Conservation (phyloP, 2,797 vertebrate species). For the Cheracebus regulus region DNA sequence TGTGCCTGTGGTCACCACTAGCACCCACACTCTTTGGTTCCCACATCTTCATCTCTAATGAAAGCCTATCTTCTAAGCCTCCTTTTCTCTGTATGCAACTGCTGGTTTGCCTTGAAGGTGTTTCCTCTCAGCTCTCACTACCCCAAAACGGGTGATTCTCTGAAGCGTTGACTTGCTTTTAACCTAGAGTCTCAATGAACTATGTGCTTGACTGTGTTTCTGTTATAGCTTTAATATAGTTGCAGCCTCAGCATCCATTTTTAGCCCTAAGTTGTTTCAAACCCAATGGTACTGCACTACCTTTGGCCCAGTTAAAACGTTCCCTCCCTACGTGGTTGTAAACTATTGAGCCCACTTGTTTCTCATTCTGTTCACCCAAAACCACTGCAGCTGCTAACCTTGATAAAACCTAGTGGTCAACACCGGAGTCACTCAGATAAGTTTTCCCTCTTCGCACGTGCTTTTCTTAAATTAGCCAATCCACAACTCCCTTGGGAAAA, state of each 20-base stretch:
- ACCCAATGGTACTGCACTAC: neutral
- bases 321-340: neutral
- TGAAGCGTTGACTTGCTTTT: neutral
- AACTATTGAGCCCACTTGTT: neutral
- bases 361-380: neutral
- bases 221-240: neutral
- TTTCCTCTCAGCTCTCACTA: neutral
- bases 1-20: neutral
- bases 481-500: no score
- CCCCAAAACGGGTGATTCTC: neutral
- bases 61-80: neutral
- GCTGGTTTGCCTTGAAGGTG: neutral
- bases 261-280: neutral
- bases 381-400: neutral
- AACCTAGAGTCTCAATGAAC: neutral
- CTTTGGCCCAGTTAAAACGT: neutral
- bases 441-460: no score
- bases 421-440: neutral
- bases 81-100: neutral
- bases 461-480: neutral
- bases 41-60: neutral
- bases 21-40: rapidly evolving
- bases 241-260: neutral
- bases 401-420: neutral
- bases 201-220: neutral